phyloP scores from a whole-genome alignment of 1,140 invertebrate genomes.

The Drosophila pectinifera region DNA sequence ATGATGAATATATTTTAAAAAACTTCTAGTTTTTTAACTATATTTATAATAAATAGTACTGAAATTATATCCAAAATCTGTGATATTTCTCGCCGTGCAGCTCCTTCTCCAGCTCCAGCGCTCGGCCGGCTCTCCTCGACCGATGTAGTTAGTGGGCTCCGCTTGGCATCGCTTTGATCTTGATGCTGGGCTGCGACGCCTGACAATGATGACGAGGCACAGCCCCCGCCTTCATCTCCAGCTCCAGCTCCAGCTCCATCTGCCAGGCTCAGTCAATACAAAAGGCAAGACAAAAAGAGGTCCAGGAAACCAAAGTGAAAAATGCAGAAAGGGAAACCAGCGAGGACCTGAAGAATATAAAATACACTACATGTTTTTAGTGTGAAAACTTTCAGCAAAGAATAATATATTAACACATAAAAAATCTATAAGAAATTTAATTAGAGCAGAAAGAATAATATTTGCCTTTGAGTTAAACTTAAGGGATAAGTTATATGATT shows the following conservation, averaged over 20 bases:
- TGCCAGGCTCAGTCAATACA: constrained; percentile 58
- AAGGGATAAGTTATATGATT: no score
- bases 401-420: neutral
- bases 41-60: no score
- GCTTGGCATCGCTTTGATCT: constrained; percentile 75
- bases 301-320: constrained; percentile 31
- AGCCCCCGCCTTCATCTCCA: constrained; percentile 21
- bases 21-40: no score
- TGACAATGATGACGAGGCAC: constrained; percentile 80
- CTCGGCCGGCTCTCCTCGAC: constrained; percentile 33
- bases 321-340: constrained; percentile 47
- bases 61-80: neutral
- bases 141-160: constrained; percentile 76
- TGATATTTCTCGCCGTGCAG: neutral
- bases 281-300: constrained; percentile 54
- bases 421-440: no score
- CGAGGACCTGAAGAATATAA: neutral
- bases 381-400: neutral
- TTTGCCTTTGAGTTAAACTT: no score
- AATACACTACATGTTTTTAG: constrained; percentile 3
- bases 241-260: constrained; percentile 20
- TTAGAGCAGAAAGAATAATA: no score
- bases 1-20: no score
- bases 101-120: constrained; percentile 14
- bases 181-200: constrained; percentile 76